phyloP scores from a whole-genome alignment of 2,113 vertebrate species.

The Copsychus sechellarum region DNA sequence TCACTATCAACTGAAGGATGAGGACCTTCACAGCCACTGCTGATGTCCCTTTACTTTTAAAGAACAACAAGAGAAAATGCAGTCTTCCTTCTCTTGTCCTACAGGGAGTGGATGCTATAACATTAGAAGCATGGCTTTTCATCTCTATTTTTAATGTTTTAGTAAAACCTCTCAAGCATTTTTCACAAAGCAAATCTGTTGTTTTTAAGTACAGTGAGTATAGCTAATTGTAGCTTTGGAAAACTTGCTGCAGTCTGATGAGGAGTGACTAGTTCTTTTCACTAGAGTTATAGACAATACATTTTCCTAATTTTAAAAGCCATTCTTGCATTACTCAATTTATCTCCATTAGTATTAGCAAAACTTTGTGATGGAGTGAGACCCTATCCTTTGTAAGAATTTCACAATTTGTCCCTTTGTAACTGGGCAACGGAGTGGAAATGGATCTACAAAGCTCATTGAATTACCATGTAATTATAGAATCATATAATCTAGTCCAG shows the following conservation, averaged over 20 bases:
- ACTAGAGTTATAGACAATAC: not conserved
- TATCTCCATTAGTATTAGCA: not conserved
- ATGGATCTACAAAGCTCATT: not conserved
- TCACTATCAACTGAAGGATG: conserved; percentile 27
- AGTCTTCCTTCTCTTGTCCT: not conserved
- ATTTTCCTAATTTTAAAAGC: not conserved
- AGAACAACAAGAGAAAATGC: not conserved
- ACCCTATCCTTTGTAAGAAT: not conserved
- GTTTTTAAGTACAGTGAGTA: not conserved
- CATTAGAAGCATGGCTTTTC: not conserved
- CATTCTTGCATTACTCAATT: not conserved
- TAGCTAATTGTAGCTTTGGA: not conserved
- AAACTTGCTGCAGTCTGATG: not conserved
- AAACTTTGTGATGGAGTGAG: not conserved
- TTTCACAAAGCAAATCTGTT: not conserved
- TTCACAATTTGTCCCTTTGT: not conserved
- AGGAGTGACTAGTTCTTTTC: not conserved
- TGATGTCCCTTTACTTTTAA: not conserved
- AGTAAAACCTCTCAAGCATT: not conserved
- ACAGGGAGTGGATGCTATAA: not conserved
- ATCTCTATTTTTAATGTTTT: not conserved
- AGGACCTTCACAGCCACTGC: not conserved
- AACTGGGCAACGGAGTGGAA: not conserved
- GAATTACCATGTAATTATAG: not conserved
- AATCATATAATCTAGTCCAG: not conserved